Evolutionary conservation across 2,797 vertebrate genomes (phyloP).

Genomic region (Pangasius larnaudii): DNA sequence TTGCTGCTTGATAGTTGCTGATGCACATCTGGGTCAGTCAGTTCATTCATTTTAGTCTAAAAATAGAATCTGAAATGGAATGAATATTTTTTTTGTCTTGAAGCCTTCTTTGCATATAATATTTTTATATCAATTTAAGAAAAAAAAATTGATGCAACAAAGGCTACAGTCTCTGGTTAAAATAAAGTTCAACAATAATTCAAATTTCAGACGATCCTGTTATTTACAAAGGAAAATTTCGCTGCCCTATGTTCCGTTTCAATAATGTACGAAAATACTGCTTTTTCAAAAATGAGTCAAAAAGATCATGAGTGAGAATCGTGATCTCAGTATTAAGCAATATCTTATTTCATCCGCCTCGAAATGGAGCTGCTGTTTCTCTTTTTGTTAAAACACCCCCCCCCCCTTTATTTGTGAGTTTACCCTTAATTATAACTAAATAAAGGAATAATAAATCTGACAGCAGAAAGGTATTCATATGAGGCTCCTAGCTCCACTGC

Average conservation of each 20-base stretch:
- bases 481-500: not conserved
- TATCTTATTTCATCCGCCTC: too few relatives aligned
- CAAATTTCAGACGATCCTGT: too few relatives aligned
- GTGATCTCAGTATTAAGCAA: too few relatives aligned
- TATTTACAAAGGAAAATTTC: too few relatives aligned
- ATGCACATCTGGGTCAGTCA: not conserved
- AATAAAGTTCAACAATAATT: not conserved
- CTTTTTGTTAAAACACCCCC: too few relatives aligned
- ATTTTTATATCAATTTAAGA: too few relatives aligned
- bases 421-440: not conserved
- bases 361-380: too few relatives aligned
- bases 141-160: too few relatives aligned
- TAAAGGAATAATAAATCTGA: not conserved
- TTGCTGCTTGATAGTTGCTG: not conserved
- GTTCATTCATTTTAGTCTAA: not conserved
- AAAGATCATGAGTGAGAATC: too few relatives aligned
- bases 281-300: not conserved
- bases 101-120: not conserved
- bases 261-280: too few relatives aligned
- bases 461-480: not conserved
- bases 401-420: too few relatives aligned
- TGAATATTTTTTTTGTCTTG: not conserved
- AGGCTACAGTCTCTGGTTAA: not conserved
- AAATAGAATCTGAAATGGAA: not conserved
- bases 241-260: too few relatives aligned